phyloP scores from a whole-genome alignment of 2,888 invertebrate species.

The Eulithis prunata region DNA sequence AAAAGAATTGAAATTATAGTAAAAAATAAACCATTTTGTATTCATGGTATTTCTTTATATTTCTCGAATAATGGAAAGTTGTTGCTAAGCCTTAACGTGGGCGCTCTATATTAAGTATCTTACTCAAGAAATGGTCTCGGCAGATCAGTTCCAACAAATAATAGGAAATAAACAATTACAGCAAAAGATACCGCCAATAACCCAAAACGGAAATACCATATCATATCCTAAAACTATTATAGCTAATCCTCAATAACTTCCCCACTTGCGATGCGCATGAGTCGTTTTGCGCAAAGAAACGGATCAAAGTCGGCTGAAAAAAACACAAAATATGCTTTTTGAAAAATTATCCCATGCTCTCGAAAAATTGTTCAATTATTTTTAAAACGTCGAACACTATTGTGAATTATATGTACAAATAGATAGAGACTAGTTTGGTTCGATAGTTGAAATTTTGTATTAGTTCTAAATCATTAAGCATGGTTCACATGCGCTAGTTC shows the following conservation, averaged over 20 bases:
- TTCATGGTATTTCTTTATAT: no score
- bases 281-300: conserved; percentile 67
- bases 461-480: conserved; percentile 80
- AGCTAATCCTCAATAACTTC: conserved; percentile 51
- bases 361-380: conserved; percentile 26
- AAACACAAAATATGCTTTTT: conserved; percentile 40
- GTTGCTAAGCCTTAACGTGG: no score
- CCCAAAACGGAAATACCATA: conserved; percentile 74
- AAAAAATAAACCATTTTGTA: no score
- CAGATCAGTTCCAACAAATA: conserved; percentile 33
- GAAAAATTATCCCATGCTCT: conserved; percentile 31
- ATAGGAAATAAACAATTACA: conserved; percentile 66
- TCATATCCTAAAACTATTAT: conserved; percentile 70
- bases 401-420: not conserved
- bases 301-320: conserved; percentile 57
- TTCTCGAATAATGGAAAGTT: no score
- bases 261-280: conserved; percentile 70
- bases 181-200: conserved; percentile 61
- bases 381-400: not conserved
- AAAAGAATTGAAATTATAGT: no score
- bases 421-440: conserved; percentile 17
- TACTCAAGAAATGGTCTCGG: conserved; percentile 16
- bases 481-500: conserved; percentile 69
- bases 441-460: conserved; percentile 28
- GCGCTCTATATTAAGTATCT: no score